Conservation (phyloP, 2,113 vertebrate species). For the Spilogale gracilis region DNA sequence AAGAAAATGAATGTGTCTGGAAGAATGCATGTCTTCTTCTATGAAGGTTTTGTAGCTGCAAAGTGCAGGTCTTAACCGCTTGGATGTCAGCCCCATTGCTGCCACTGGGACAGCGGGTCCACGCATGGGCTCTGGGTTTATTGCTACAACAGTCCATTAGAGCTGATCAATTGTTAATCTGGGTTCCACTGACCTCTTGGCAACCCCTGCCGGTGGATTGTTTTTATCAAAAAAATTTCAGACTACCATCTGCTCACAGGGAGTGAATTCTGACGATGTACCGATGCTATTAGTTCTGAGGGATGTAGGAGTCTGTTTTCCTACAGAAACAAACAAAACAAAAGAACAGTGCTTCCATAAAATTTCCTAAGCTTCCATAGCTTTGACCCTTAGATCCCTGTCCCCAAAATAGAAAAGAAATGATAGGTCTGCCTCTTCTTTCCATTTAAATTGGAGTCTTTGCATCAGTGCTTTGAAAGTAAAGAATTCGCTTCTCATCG, state of each 20-base stretch:
- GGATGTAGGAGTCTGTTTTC: not conserved
- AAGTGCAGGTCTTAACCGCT: conserved; percentile 78
- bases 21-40: too few species aligned
- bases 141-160: conserved; percentile 90
- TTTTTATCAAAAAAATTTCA: conserved; percentile 88
- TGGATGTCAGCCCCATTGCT: conserved; percentile 84
- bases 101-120: conserved; percentile 86
- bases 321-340: not conserved
- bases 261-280: conserved; percentile 80
- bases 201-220: conserved; percentile 85
- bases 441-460: not conserved
- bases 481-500: not conserved
- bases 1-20: too few species aligned
- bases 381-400: not conserved
- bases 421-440: not conserved
- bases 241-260: conserved; percentile 84
- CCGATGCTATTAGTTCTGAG: conserved; percentile 50
- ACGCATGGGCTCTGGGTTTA: conserved; percentile 85
- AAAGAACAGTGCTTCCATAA: not conserved
- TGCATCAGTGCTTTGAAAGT: not conserved
- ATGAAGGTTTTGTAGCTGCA: too few species aligned
- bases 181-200: conserved; percentile 85
- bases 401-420: not conserved
- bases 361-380: not conserved
- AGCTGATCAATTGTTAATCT: conserved; percentile 93